Evolutionary conservation across 2,113 vertebrate species (phyloP).

Genomic region (Papio anubis): DNA sequence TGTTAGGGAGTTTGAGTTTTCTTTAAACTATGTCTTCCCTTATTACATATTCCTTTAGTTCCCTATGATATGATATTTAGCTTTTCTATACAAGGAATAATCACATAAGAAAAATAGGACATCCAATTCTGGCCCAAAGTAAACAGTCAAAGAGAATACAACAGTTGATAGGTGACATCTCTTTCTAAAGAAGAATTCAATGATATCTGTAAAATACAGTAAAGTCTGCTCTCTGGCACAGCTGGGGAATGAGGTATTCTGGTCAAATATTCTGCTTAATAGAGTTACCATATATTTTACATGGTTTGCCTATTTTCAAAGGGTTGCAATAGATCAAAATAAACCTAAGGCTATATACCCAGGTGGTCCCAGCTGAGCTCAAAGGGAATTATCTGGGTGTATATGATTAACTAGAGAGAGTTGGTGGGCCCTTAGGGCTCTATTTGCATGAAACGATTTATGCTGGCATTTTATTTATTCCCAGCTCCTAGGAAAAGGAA

Average conservation of each 20-base stretch:
- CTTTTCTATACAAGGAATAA: slow-evolving; percentile 48
- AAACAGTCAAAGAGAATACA: slow-evolving; percentile 59
- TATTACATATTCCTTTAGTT: slow-evolving; percentile 43
- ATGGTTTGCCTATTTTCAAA: slow-evolving; percentile 61
- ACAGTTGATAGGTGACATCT: background rate
- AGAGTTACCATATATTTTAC: slow-evolving; percentile 67
- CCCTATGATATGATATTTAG: slow-evolving; percentile 28
- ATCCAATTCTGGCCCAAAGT: background rate
- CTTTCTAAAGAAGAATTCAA: slow-evolving; percentile 28
- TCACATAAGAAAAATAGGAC: slow-evolving; percentile 46
- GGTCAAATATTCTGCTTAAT: slow-evolving; percentile 63
- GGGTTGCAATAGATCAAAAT: slow-evolving; percentile 68
- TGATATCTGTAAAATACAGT: slow-evolving; percentile 11
- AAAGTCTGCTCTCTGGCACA: background rate
- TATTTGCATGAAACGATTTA: slow-evolving; percentile 64
- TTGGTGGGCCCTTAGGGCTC: slow-evolving; percentile 19
- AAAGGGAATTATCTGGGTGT: slow-evolving; percentile 60
- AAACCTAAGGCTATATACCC: slow-evolving; percentile 42
- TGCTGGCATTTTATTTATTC: slow-evolving; percentile 54
- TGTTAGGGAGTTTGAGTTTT: background rate
- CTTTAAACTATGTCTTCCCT: slow-evolving; percentile 32
- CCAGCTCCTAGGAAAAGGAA: slow-evolving; percentile 43
- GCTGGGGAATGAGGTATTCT: slow-evolving; percentile 59
- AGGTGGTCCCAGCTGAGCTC: slow-evolving; percentile 56
- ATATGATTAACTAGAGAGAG: slow-evolving; percentile 67